Conservation (phyloP, 2,113 vertebrate species). For the Vulpes ferrilata region DNA sequence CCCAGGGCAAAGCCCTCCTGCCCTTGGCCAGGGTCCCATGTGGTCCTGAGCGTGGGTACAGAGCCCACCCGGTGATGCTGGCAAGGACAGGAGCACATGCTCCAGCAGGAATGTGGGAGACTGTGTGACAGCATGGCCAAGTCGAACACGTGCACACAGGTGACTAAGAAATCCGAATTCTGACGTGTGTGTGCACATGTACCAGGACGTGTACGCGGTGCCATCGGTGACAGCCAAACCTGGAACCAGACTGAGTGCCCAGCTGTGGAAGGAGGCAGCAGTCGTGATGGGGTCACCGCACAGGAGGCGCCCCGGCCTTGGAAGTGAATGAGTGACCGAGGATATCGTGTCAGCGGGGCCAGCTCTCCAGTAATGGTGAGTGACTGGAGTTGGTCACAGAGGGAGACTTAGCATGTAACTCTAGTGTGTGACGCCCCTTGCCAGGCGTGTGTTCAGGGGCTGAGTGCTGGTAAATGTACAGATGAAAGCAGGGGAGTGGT, state of each 20-base stretch:
- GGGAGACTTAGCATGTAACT: fast-evolving
- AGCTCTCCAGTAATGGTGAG: too few relatives aligned
- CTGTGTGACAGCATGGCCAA: fast-evolving
- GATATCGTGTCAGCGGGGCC: too few relatives aligned
- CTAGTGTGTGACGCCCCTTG: background rate
- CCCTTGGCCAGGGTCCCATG: background rate
- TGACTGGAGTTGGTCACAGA: too few relatives aligned
- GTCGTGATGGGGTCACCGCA: too few relatives aligned
- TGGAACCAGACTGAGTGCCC: background rate
- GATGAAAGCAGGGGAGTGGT: background rate
- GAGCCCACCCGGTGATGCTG: too few relatives aligned
- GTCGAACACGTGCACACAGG: fast-evolving
- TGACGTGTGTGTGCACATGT: fast-evolving
- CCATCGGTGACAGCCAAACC: background rate
- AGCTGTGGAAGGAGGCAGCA: fast-evolving
- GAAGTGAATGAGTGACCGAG: too few relatives aligned
- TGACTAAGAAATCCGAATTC: background rate
- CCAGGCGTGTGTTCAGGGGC: background rate
- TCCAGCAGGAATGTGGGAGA: fast-evolving
- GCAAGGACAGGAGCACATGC: fast-evolving
- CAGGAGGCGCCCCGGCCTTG: too few relatives aligned
- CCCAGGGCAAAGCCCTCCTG: background rate
- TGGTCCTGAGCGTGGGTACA: background rate
- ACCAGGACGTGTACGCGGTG: fast-evolving
- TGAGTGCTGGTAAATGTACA: background rate